A percentile compares a stretch with the other conserved stretches of the same genome.
These are phyloP conservation scores for Drosophila robusta DNA, from an alignment of 2,888 invertebrate species.

Conservation along the genomic window DNA sequence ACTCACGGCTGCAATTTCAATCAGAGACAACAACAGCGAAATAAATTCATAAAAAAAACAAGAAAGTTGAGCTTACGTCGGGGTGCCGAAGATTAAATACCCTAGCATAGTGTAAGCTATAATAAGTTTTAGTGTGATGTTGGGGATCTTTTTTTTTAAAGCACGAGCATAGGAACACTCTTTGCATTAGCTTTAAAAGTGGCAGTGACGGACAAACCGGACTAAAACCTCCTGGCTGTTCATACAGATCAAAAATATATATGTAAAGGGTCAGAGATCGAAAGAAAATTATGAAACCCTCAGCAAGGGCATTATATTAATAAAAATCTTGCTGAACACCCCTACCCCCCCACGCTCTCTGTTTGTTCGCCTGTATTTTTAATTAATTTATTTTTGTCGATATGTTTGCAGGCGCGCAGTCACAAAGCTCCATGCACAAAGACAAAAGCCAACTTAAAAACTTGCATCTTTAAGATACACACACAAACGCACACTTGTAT, in stretches of 20 bases:
- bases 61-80: not conserved
- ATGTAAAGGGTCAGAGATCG: too few relatives aligned
- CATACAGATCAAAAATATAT: too few relatives aligned
- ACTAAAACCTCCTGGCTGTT: too few relatives aligned
- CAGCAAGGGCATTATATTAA: not conserved
- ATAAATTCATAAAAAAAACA: slow-evolving; percentile 8
- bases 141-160: too few relatives aligned
- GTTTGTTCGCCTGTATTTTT: slow-evolving; percentile 66
- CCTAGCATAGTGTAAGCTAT: not conserved
- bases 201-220: too few relatives aligned
- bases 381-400: slow-evolving; percentile 80
- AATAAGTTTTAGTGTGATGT: too few relatives aligned
- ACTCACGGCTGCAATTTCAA: slow-evolving; percentile 21
- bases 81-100: not conserved
- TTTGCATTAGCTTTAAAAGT: too few relatives aligned
- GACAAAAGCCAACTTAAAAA: slow-evolving; percentile 77
- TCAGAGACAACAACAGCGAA: slow-evolving; percentile 13
- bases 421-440: slow-evolving; percentile 67
- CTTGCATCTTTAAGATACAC: slow-evolving; percentile 75
- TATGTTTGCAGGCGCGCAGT: slow-evolving; percentile 60
- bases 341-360: not conserved
- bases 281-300: too few relatives aligned
- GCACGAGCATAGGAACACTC: too few relatives aligned
- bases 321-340: slow-evolving; percentile 15
- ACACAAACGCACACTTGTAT: slow-evolving; percentile 18